Conservation (phyloP, 1,140 invertebrate species). For the Lepidurus couesii region DNA sequence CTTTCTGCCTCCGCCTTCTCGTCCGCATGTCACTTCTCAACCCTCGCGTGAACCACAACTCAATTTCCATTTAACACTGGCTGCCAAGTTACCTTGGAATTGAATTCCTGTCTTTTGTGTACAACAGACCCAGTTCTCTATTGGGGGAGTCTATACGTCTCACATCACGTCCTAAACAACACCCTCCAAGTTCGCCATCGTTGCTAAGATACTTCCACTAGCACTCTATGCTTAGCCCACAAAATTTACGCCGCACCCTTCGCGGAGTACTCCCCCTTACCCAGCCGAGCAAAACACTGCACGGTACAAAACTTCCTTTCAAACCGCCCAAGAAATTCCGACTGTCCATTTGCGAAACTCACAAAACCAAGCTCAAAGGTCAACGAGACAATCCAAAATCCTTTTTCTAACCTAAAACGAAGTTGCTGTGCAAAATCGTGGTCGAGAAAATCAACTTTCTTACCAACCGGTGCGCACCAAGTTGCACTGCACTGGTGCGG, state of each 20-base stretch:
- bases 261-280: neutral
- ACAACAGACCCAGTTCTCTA: neutral
- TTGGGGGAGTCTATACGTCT: neutral
- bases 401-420: too few relatives aligned
- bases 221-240: neutral
- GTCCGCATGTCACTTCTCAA: neutral
- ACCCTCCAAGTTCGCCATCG: neutral
- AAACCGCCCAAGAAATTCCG: too few relatives aligned
- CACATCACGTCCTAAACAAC: neutral
- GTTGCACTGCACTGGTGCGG: too few relatives aligned
- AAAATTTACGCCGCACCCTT: neutral
- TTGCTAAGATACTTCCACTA: neutral
- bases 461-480: too few relatives aligned
- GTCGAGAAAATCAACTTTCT: too few relatives aligned
- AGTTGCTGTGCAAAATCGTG: too few relatives aligned
- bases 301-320: too few relatives aligned
- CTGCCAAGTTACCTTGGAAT: slow-evolving; percentile 14
- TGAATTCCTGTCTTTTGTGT: neutral
- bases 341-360: too few relatives aligned
- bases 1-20: neutral
- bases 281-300: too few relatives aligned
- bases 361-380: too few relatives aligned
- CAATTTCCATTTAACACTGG: slow-evolving; percentile 9
- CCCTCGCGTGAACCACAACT: neutral
- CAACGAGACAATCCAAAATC: too few relatives aligned